phyloP scores from a whole-genome alignment of 2,888 invertebrate species.

The Deilephila porcellus region DNA sequence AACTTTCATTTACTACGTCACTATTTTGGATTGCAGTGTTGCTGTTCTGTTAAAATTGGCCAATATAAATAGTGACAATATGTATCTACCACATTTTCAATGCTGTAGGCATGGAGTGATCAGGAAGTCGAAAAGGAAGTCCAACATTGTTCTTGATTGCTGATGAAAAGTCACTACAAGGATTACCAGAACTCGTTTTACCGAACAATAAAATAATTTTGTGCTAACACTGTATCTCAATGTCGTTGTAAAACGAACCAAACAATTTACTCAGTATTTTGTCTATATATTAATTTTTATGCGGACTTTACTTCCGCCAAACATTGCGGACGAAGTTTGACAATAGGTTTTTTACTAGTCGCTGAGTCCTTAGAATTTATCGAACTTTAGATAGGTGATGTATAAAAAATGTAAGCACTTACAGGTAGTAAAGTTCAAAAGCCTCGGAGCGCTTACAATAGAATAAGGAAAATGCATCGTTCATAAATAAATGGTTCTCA shows the following conservation, averaged over 20 bases:
- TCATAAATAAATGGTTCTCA: conserved; percentile 31
- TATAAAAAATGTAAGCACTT: conserved; percentile 24
- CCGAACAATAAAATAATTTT: not conserved
- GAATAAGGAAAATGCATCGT: conserved; percentile 36
- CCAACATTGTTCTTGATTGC: too few relatives aligned
- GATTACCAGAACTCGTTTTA: too few relatives aligned
- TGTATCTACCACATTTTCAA: too few relatives aligned
- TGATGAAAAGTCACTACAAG: too few relatives aligned
- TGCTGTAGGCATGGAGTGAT: too few relatives aligned
- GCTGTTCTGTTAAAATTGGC: too few relatives aligned
- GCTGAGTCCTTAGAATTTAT: not conserved
- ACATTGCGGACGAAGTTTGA: conserved; percentile 1
- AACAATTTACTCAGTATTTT: not conserved
- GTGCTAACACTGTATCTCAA: not conserved
- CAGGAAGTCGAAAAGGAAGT: too few relatives aligned
- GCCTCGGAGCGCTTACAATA: conserved; percentile 32
- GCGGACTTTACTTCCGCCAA: conserved; percentile 15
- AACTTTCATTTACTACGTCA: too few relatives aligned
- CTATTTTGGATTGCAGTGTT: too few relatives aligned
- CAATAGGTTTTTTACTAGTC: conserved; percentile 18
- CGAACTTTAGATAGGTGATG: not conserved
- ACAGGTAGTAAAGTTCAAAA: conserved; percentile 30
- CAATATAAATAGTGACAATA: too few relatives aligned
- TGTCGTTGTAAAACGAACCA: not conserved
- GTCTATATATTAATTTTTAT: not conserved